These are phyloP conservation scores for Zosterops lateralis DNA, from an alignment of 2,113 vertebrate species.

Conservation along the genomic window DNA sequence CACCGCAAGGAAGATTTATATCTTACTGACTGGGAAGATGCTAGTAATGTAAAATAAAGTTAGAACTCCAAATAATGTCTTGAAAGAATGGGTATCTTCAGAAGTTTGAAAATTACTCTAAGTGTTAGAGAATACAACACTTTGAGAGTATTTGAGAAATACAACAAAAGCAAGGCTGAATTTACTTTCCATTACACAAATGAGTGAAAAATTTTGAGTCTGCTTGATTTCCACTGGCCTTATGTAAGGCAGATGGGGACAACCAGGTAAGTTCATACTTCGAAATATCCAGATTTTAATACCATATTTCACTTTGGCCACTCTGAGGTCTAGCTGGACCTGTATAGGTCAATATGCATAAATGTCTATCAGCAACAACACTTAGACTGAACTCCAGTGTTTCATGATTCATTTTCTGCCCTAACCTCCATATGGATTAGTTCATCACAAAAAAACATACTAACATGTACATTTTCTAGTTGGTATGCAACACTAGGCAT, in stretches of 20 bases:
- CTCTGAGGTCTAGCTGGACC: background rate
- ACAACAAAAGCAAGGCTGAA: background rate
- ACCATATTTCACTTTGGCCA: background rate
- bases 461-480: background rate
- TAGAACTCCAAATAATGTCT: background rate
- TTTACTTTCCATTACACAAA: background rate
- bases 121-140: background rate
- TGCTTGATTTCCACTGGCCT: background rate
- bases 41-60: background rate
- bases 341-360: fast-evolving
- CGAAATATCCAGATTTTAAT: background rate
- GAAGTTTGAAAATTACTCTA: background rate
- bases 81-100: background rate
- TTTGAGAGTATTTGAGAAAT: background rate
- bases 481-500: background rate
- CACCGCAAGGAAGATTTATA: background rate
- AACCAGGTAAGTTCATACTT: fast-evolving
- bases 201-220: background rate
- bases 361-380: background rate
- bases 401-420: background rate
- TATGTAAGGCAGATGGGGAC: background rate
- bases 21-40: background rate
- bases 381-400: background rate
- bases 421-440: background rate
- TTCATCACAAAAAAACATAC: background rate